phyloP scores from a whole-genome alignment of 2,888 invertebrate species.

The Athrips mouffetella region DNA sequence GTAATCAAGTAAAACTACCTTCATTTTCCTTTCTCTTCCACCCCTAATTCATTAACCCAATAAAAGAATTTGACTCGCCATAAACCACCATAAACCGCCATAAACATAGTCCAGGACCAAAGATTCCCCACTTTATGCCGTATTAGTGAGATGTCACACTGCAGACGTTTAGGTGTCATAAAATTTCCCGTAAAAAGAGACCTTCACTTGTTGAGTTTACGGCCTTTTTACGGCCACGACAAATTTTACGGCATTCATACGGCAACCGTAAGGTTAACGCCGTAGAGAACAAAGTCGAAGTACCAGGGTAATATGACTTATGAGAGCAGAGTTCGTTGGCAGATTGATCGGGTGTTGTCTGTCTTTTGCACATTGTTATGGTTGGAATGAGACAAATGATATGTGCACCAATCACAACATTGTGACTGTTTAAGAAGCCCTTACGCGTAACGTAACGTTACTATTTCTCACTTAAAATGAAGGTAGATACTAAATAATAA shows the following conservation, averaged over 20 bases:
- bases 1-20: not conserved
- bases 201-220: slow-evolving; percentile 63
- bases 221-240: slow-evolving; percentile 45
- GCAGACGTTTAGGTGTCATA: slow-evolving; percentile 56
- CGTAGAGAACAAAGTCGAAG: slow-evolving; percentile 24
- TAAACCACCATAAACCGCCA: slow-evolving; percentile 6
- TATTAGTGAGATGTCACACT: slow-evolving; percentile 59
- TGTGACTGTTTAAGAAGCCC: no score
- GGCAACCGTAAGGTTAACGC: slow-evolving; percentile 28
- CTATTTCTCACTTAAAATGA: no score
- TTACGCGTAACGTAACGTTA: no score
- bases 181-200: slow-evolving; percentile 35
- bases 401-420: no score
- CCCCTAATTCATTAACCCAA: slow-evolving; percentile 17
- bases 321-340: slow-evolving; percentile 24
- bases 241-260: slow-evolving; percentile 33
- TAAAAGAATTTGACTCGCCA: slow-evolving; percentile 15
- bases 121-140: slow-evolving; percentile 48
- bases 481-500: no score
- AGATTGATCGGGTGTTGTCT: slow-evolving; percentile 17
- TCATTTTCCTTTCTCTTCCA: slow-evolving; percentile 3
- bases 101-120: slow-evolving; percentile 6
- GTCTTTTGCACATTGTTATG: slow-evolving; percentile 12
- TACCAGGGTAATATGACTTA: slow-evolving; percentile 15
- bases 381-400: not conserved